These are phyloP conservation scores for Mystacornis crossleyi DNA, from an alignment of 2,113 vertebrate species.

Conservation along the genomic window DNA sequence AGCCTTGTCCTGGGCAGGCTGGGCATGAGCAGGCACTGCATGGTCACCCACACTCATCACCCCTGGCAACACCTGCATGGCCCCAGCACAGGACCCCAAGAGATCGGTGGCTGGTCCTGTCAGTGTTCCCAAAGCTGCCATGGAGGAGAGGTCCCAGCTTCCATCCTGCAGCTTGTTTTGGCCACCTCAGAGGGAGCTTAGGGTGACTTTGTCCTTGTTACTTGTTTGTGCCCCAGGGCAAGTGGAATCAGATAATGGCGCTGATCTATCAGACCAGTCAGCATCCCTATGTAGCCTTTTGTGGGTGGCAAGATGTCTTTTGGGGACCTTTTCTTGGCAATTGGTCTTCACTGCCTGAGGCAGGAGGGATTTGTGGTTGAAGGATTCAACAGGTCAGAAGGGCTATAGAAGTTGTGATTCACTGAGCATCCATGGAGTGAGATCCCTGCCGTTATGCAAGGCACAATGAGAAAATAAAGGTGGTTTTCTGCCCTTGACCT, in stretches of 20 bases:
- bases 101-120: fast-evolving
- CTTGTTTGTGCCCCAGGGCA: not conserved
- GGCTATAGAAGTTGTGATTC: not conserved
- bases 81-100: not conserved
- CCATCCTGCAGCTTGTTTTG: not conserved
- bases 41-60: fast-evolving
- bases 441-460: not conserved
- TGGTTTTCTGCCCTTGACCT: not conserved
- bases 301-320: not conserved
- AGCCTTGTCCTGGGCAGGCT: not conserved
- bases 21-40: fast-evolving
- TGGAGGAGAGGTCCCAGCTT: not conserved
- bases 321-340: not conserved
- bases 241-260: fast-evolving
- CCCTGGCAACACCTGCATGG: fast-evolving
- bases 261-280: not conserved
- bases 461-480: not conserved
- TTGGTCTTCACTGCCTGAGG: not conserved
- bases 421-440: not conserved
- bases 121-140: fast-evolving
- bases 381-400: not conserved
- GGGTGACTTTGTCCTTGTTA: not conserved
- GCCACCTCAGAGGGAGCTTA: not conserved
- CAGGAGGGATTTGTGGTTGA: not conserved
- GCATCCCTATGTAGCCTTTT: not conserved